phyloP scores from a whole-genome alignment of 2,113 vertebrate species.

The Callipepla squamata region DNA sequence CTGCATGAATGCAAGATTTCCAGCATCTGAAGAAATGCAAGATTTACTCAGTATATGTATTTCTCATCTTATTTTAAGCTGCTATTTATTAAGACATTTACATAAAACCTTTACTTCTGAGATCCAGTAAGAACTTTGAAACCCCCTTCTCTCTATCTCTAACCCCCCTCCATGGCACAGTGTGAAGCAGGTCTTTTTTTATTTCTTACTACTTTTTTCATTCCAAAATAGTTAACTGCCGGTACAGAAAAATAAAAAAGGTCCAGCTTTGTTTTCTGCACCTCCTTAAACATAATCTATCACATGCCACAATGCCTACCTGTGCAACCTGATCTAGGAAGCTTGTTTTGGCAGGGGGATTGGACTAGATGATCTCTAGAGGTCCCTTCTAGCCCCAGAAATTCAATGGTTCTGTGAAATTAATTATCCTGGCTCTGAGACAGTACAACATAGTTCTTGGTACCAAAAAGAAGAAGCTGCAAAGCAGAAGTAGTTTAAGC shows the following conservation, averaged over 20 bases:
- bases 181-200: not conserved
- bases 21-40: not conserved
- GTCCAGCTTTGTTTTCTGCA: not conserved
- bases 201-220: not conserved
- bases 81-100: not conserved
- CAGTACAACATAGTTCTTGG: not conserved
- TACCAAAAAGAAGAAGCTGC: not conserved
- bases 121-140: not conserved
- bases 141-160: not conserved
- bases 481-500: not conserved
- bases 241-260: not conserved
- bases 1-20: accelerated
- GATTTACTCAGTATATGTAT: not conserved
- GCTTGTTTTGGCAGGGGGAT: too few species aligned
- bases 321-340: too few species aligned
- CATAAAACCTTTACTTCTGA: not conserved
- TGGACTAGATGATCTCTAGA: too few species aligned
- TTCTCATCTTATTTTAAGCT: not conserved
- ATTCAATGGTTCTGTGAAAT: not conserved
- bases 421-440: not conserved
- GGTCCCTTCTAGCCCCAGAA: too few species aligned
- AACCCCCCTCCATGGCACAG: not conserved
- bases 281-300: not conserved
- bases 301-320: too few species aligned
- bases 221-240: not conserved